Conservation (phyloP, 2,888 invertebrate genomes). For the Agrochola lota region DNA sequence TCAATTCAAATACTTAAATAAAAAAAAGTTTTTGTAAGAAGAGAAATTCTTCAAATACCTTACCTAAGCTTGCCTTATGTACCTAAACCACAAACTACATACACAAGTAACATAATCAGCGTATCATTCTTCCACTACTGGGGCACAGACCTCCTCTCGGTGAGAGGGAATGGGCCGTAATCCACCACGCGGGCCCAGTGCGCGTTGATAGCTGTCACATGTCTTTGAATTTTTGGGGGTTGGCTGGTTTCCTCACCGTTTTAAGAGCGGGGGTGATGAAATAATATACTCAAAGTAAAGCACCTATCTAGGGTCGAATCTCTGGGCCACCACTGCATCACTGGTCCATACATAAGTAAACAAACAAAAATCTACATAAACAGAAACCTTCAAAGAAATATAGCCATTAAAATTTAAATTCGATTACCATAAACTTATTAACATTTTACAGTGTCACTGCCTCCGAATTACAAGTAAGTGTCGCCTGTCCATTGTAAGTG, state of each 20-base stretch:
- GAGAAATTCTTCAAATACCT: background rate
- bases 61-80: background rate
- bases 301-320: too few relatives aligned
- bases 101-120: too few relatives aligned
- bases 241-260: too few relatives aligned
- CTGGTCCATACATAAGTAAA: constrained; percentile 7
- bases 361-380: constrained; percentile 42
- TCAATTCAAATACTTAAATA: constrained; percentile 3
- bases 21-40: background rate
- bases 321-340: too few relatives aligned
- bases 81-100: constrained; percentile 22
- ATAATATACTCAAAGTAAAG: too few relatives aligned
- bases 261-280: too few relatives aligned
- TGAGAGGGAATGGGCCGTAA: too few relatives aligned
- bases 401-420: constrained; percentile 60
- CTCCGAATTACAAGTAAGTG: constrained; percentile 71
- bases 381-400: constrained; percentile 45
- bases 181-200: too few relatives aligned
- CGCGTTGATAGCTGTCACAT: too few relatives aligned
- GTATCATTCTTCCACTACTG: too few relatives aligned
- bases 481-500: constrained; percentile 68
- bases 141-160: too few relatives aligned
- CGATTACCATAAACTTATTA: constrained; percentile 62
- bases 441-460: constrained; percentile 67
- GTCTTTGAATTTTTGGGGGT: too few relatives aligned